Conservation (phyloP, 2,797 vertebrate genomes). For the Epinephelus malabaricus region DNA sequence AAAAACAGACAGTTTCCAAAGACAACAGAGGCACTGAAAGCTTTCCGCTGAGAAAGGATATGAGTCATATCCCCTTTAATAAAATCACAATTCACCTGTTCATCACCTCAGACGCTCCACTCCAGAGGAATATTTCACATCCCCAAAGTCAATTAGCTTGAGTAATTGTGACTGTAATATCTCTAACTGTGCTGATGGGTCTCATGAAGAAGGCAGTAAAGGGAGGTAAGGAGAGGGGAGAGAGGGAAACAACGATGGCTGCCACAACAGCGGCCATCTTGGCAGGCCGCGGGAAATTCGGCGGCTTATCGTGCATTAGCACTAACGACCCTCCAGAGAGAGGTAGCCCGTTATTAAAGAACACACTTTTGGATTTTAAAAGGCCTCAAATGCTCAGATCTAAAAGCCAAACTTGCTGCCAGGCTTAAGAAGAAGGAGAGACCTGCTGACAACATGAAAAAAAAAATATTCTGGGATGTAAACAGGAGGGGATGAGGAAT, state of each 20-base stretch:
- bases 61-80: slow-evolving; percentile 66
- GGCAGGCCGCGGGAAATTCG: slow-evolving; percentile 36
- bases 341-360: slow-evolving; percentile 57
- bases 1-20: slow-evolving; percentile 54
- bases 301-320: slow-evolving; percentile 40
- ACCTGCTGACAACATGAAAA: slow-evolving; percentile 32
- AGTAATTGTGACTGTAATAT: slow-evolving; percentile 74
- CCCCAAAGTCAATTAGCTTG: slow-evolving; percentile 75
- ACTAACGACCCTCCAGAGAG: slow-evolving; percentile 59
- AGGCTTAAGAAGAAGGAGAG: slow-evolving; percentile 13
- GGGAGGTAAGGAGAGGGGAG: slow-evolving; percentile 31
- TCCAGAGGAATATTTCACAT: slow-evolving; percentile 53
- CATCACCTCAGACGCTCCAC: slow-evolving; percentile 49
- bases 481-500: slow-evolving; percentile 14
- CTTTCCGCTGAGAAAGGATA: slow-evolving; percentile 29
- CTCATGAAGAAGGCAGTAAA: slow-evolving; percentile 61
- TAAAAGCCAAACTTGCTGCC: slow-evolving; percentile 26
- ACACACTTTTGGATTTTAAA: slow-evolving; percentile 46
- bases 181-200: slow-evolving; percentile 67
- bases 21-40: slow-evolving; percentile 34
- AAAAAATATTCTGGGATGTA: slow-evolving; percentile 4
- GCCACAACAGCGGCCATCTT: slow-evolving; percentile 44
- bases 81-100: slow-evolving; percentile 67
- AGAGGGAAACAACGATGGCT: background rate
- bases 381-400: slow-evolving; percentile 23